Evolutionary conservation across 2,113 vertebrate genomes (phyloP).

Genomic region (Trematomus loennbergii): DNA sequence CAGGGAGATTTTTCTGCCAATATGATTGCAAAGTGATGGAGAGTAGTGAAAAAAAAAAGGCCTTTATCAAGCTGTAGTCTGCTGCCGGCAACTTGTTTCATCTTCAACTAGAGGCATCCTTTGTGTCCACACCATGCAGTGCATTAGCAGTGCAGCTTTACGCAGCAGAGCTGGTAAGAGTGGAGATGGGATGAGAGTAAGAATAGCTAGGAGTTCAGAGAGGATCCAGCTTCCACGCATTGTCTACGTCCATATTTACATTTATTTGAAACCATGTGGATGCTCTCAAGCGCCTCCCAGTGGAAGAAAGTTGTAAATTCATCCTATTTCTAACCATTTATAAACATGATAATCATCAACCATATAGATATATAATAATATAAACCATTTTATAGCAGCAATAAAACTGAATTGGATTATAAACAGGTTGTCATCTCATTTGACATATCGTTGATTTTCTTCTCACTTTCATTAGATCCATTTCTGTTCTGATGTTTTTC

Average conservation of each 20-base stretch:
- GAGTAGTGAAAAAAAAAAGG: background rate
- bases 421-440: constrained; percentile 1
- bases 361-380: background rate
- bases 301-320: constrained; percentile 42
- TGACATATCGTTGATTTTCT: constrained; percentile 15
- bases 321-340: background rate
- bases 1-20: background rate
- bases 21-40: background rate
- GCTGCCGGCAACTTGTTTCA: background rate
- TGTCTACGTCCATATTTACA: constrained; percentile 62
- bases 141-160: constrained; percentile 33
- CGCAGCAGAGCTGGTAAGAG: constrained; percentile 47
- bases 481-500: constrained; percentile 60
- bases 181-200: constrained; percentile 58
- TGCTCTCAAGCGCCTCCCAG: constrained; percentile 48
- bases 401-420: background rate
- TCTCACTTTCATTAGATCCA: constrained; percentile 41
- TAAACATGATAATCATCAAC: background rate
- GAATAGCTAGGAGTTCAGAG: constrained; percentile 68
- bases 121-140: background rate
- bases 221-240: constrained; percentile 61
- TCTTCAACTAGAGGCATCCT: background rate
- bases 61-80: background rate
- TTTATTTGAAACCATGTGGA: constrained; percentile 14
- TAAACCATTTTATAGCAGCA: background rate